Conservation (phyloP, 2,797 vertebrate genomes). For the Acropternis orthonyx region DNA sequence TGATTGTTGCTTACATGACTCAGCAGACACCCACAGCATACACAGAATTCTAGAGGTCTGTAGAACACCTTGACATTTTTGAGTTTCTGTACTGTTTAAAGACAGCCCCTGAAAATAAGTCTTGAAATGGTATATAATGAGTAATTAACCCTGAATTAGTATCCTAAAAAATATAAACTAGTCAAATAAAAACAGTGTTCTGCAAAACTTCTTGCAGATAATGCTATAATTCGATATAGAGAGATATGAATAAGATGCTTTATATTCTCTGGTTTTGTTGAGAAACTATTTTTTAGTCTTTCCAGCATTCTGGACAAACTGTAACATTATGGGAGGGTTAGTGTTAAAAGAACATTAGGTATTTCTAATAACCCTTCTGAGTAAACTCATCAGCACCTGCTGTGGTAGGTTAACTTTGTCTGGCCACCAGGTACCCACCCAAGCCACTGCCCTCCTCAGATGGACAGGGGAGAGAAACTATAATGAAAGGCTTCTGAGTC, state of each 20-base stretch:
- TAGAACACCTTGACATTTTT: not conserved
- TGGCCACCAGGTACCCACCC: no score
- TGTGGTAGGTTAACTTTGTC: not conserved
- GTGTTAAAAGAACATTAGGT: not conserved
- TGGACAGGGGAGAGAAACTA: not conserved
- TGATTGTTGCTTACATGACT: not conserved
- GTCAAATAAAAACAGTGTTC: not conserved
- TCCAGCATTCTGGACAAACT: not conserved
- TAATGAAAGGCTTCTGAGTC: not conserved
- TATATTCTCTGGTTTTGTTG: not conserved
- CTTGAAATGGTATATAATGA: not conserved
- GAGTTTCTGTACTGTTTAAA: not conserved
- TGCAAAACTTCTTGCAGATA: not conserved
- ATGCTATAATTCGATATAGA: not conserved
- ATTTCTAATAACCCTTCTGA: not conserved
- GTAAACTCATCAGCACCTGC: not conserved
- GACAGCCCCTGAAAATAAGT: not conserved
- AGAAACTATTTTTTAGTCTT: not conserved
- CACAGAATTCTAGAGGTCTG: not conserved
- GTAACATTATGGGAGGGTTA: not conserved
- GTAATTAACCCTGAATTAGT: not conserved
- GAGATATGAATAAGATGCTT: not conserved
- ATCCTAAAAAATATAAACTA: not conserved
- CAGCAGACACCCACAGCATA: not conserved
- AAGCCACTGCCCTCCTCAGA: not conserved